Percentiles rank a stretch among this genome's conserved stretches.
Evolutionary conservation across 2,888 invertebrate genomes (phyloP).

Genomic region (Torymus texanus): DNA sequence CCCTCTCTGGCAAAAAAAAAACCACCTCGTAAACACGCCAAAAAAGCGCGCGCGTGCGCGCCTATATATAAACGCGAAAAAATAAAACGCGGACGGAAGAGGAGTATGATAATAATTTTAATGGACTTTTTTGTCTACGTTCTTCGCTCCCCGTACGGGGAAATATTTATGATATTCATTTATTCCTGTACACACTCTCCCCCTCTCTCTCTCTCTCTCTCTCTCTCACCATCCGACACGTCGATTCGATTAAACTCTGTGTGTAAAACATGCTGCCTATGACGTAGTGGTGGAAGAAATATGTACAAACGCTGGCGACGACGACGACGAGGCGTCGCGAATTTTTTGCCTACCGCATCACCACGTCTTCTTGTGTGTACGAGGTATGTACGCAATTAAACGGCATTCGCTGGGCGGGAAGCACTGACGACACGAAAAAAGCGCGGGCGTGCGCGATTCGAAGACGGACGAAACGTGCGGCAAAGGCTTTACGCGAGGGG

Average conservation of each 20-base stretch:
- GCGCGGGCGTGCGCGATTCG: constrained; percentile 12
- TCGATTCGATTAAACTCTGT: constrained; percentile 47
- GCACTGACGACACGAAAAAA: constrained; percentile 22
- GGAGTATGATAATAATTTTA: constrained; percentile 50
- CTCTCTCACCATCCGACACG: neutral
- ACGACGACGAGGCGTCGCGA: no score
- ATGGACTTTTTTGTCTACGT: constrained; percentile 45
- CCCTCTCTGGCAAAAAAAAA: neutral
- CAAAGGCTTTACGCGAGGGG: no score
- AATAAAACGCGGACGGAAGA: constrained; percentile 24
- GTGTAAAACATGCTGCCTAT: neutral
- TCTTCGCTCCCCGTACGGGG: neutral
- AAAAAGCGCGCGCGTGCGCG: neutral
- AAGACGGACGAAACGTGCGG: neutral
- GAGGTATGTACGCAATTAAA: constrained; percentile 58
- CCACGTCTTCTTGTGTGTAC: neutral
- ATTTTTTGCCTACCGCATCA: no score
- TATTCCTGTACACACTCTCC: constrained; percentile 27
- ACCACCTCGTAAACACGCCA: neutral
- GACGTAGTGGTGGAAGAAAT: no score
- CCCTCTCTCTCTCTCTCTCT: neutral
- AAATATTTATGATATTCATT: constrained; percentile 54
- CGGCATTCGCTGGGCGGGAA: constrained; percentile 49
- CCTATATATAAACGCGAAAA: constrained; percentile 10
- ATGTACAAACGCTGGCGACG: no score